Base-by-base conservation (phyloP, 2,888 invertebrate genomes). In the Chymomyza caudatula region DNA sequence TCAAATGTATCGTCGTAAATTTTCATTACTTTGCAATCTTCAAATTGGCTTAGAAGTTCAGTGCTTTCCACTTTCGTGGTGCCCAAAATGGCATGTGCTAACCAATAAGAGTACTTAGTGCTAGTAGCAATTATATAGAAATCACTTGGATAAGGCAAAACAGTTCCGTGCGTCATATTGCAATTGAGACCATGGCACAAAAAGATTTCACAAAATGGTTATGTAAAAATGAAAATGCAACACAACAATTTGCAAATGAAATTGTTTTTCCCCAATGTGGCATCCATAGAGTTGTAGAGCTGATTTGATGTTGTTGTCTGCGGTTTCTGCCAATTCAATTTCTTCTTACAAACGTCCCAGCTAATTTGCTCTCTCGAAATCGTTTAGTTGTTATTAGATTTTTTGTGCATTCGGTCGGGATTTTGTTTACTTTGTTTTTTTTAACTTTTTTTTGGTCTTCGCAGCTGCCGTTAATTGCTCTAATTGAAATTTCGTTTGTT, bases 401-500 rank as follows among this genome's bases (percentile, higher is more conserved):
- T 51, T 69, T 60, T 61, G 53, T 37, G 11, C 29, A 37, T 37
- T 3, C 23, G n/a, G 11, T 51, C 20, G 11, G 42, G 51, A 13
- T 53, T 58, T 44, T 4, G 37, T 13, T 15, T 47, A 8, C 51
- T 23, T 13, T 42, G 59, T 63, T 61, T 53, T 56, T 73, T 74
- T 77, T 73, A 52, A 58, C 8, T 51, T 51, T 51, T 20, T 51
- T 51, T 22, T 51, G 56, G 47, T 77, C 74, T 71, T 84, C 69
- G 73, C 80, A 80, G 74, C 77, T 82, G 78, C 67, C 76, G 74
- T 74, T 83, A 81, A 84, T 86, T 84, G 74, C 78, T 75, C 86
- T 86, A 86, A 86, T 86, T 86, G 87, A 86, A 86, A 87, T 79
- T 86, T 86, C 76, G 77, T 76, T 78, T 75, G 70, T 73, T 74